A percentile compares a stretch with the other conserved stretches of the same genome.
These are phyloP conservation scores for Pomatostomus ruficeps DNA, from an alignment of 2,113 vertebrate species.

Conservation along the genomic window DNA sequence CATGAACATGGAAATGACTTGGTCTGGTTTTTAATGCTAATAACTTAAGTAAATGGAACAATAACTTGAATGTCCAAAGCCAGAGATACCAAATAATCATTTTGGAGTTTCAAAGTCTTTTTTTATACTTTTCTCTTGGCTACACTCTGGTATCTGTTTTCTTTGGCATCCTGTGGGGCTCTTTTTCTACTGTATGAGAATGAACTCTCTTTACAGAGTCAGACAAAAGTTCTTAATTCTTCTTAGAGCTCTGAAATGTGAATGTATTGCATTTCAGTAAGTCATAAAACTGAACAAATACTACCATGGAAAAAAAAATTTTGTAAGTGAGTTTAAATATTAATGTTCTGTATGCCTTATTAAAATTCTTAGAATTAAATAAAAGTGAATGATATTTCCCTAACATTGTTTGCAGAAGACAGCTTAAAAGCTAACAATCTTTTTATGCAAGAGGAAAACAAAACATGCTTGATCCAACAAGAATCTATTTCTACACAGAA, in stretches of 20 bases:
- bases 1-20: background rate
- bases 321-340: constrained; percentile 60
- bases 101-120: background rate
- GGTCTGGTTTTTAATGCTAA: background rate
- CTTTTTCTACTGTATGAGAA: background rate
- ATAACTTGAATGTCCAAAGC: background rate
- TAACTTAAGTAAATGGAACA: background rate
- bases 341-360: constrained; percentile 28
- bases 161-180: background rate
- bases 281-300: constrained; percentile 59
- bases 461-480: background rate
- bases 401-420: constrained; percentile 31
- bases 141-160: background rate
- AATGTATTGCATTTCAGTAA: constrained; percentile 9
- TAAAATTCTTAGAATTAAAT: constrained; percentile 61
- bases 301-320: constrained; percentile 26
- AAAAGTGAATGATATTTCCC: constrained; percentile 47
- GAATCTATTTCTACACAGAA: background rate
- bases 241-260: background rate
- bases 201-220: background rate
- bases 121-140: background rate
- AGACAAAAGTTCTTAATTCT: constrained; percentile 14
- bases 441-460: background rate
- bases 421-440: constrained; percentile 29
- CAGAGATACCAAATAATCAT: background rate